phyloP scores from a whole-genome alignment of 2,113 vertebrate genomes.

The Colius striatus region DNA sequence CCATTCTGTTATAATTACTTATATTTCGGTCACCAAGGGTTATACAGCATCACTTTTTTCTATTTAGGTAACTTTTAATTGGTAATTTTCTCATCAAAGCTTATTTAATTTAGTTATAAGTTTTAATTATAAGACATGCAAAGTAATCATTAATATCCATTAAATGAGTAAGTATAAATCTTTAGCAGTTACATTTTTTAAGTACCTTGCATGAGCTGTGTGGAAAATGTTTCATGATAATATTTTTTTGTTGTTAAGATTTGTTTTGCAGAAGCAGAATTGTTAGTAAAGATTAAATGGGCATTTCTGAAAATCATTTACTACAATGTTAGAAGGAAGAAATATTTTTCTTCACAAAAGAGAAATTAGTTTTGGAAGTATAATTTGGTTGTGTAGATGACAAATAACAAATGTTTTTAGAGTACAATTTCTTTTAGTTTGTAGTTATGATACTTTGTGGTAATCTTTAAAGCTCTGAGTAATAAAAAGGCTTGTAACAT shows the following conservation, averaged over 20 bases:
- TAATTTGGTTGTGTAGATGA: not conserved
- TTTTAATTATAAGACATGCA: not conserved
- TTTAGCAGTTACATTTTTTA: not conserved
- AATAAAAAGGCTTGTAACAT: not conserved
- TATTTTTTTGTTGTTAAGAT: not conserved
- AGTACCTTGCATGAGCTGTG: rapidly evolving
- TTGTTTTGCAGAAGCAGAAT: not conserved
- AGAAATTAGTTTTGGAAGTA: not conserved
- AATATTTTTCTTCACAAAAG: not conserved
- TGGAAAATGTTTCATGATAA: not conserved
- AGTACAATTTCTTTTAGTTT: not conserved
- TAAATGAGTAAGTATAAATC: not conserved
- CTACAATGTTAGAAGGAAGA: not conserved
- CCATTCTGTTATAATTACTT: not conserved
- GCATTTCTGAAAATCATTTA: not conserved
- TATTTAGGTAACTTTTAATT: not conserved
- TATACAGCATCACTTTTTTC: not conserved
- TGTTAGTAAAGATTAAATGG: not conserved
- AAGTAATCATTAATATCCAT: not conserved
- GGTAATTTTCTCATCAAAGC: not conserved
- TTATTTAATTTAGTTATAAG: not conserved
- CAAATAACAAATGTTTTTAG: not conserved
- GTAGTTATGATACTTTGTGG: not conserved
- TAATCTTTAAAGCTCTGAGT: not conserved
- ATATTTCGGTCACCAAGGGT: not conserved